A percentile compares a stretch with the other conserved stretches of the same genome.
These are phyloP conservation scores for Sorex araneus DNA, from an alignment of 2,113 vertebrate species.

Conservation along the genomic window DNA sequence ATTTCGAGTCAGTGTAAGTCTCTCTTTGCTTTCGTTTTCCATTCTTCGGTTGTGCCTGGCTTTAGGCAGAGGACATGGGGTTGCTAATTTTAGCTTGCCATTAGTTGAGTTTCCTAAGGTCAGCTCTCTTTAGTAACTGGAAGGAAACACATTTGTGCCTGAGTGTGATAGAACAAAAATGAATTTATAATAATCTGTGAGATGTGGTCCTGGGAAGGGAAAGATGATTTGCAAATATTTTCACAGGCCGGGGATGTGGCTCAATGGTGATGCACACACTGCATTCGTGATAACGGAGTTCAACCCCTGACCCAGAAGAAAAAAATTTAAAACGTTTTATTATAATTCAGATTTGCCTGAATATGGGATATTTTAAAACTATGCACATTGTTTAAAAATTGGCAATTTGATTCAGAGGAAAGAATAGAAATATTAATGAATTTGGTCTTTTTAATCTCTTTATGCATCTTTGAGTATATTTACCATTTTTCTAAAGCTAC, in stretches of 20 bases:
- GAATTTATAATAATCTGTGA: neutral
- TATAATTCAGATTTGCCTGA: neutral
- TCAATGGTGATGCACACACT: too few species aligned
- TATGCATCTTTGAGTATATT: neutral
- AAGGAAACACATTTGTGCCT: neutral
- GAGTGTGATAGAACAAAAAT: neutral
- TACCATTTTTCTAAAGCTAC: neutral
- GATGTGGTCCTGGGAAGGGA: neutral
- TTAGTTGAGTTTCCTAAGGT: slow-evolving; percentile 44
- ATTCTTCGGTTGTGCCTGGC: neutral
- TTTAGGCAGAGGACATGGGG: slow-evolving; percentile 43
- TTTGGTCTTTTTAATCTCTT: neutral
- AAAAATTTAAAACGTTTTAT: slow-evolving; percentile 23
- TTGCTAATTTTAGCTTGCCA: slow-evolving; percentile 63
- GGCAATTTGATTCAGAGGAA: neutral
- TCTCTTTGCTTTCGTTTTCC: neutral
- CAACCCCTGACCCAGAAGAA: too few species aligned
- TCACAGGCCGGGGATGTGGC: neutral
- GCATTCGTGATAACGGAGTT: too few species aligned
- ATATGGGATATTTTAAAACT: neutral
- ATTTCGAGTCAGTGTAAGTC: neutral
- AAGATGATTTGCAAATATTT: too few species aligned
- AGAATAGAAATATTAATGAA: neutral
- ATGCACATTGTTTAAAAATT: neutral
- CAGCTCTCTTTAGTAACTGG: neutral